phyloP scores from a whole-genome alignment of 2,888 invertebrate species.

The Meteorus colon region DNA sequence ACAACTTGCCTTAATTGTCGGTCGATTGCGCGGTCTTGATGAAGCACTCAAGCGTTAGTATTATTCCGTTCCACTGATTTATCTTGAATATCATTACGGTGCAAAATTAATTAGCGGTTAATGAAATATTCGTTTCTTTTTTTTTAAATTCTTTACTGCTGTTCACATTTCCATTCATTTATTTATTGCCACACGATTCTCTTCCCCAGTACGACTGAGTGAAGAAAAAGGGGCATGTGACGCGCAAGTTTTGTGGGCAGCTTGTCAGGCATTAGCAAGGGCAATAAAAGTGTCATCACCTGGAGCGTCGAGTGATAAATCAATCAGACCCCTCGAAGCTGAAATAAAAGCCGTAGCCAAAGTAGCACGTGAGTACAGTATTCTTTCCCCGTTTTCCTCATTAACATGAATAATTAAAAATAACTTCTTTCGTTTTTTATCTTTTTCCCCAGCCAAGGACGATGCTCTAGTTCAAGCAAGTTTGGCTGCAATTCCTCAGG shows the following conservation, averaged over 20 bases:
- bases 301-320: conserved; percentile 76
- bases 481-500: conserved; percentile 84
- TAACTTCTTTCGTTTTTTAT: not conserved
- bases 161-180: not conserved
- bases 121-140: not conserved
- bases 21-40: conserved; percentile 85
- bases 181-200: not conserved
- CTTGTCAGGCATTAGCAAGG: conserved; percentile 89
- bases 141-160: not conserved
- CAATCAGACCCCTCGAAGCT: conserved; percentile 78
- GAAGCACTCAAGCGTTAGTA: conserved; percentile 81
- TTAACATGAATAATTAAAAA: conserved; percentile 14
- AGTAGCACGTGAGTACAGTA: conserved; percentile 79
- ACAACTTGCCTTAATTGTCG: conserved; percentile 83
- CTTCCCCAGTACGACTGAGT: conserved; percentile 78
- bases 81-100: not conserved
- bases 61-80: conserved; percentile 21
- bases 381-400: not conserved
- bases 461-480: conserved; percentile 89
- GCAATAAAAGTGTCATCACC: conserved; percentile 81
- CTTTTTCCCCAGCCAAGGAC: conserved; percentile 75
- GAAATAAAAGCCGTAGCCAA: conserved; percentile 84
- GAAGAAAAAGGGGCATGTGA: conserved; percentile 84
- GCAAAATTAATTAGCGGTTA: not conserved
- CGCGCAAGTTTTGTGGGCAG: conserved; percentile 94